Conservation (phyloP, 2,888 invertebrate genomes). For the Netelia inedita region DNA sequence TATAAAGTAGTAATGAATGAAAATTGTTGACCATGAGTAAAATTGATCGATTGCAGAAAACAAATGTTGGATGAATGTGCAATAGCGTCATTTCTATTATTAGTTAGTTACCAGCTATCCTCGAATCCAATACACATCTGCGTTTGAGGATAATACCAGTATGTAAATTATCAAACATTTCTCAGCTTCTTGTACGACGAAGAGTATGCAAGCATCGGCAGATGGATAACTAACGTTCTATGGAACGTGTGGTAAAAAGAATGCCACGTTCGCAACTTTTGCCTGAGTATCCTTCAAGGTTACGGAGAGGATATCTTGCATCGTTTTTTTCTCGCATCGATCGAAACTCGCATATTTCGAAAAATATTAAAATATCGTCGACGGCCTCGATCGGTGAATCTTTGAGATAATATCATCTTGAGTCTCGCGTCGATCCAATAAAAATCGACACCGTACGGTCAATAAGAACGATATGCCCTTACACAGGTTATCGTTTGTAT, state of each 20-base stretch:
- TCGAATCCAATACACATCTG: neutral
- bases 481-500: no score
- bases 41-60: neutral
- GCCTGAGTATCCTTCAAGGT: slow-evolving; percentile 73
- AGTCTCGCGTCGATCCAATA: no score
- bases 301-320: slow-evolving; percentile 72
- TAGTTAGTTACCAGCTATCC: slow-evolving; percentile 13
- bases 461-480: no score
- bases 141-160: slow-evolving; percentile 14
- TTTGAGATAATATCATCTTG: no score
- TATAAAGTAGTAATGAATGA: neutral
- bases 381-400: neutral
- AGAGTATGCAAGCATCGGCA: slow-evolving; percentile 8
- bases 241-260: slow-evolving; percentile 46
- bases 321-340: slow-evolving; percentile 51
- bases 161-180: neutral
- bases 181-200: no score
- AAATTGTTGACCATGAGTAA: neutral
- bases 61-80: neutral
- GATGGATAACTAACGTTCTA: slow-evolving; percentile 43
- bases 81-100: slow-evolving; percentile 40
- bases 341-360: slow-evolving; percentile 15
- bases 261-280: slow-evolving; percentile 62
- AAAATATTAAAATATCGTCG: neutral
- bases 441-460: no score